Percentiles rank a stretch among this genome's conserved stretches.
Conservation (phyloP, 2,888 invertebrate species). For the Palloptera scutellata region DNA sequence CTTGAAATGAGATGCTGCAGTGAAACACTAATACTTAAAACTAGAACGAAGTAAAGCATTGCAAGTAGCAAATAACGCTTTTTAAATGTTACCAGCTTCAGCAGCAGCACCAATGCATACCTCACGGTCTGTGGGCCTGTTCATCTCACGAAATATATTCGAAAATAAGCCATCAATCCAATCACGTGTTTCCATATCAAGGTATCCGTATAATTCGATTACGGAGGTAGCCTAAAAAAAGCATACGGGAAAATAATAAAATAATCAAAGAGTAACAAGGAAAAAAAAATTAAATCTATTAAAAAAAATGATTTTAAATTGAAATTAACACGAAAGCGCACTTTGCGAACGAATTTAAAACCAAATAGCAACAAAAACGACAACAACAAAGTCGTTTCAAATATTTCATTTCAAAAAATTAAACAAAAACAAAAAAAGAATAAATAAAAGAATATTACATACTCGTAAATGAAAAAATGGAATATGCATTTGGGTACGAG, state of each 20-base stretch:
- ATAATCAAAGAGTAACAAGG: conserved; percentile 9
- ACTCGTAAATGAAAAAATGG: conserved; percentile 7
- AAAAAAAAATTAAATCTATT: conserved; percentile 5
- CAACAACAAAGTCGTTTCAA: no score
- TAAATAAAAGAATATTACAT: no score
- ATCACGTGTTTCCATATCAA: conserved; percentile 86
- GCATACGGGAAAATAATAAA: conserved; percentile 9
- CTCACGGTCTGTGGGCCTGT: conserved; percentile 71
- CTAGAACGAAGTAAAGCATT: no score
- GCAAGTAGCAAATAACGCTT: no score
- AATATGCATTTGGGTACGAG: conserved; percentile 10
- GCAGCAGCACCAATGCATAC: conserved; percentile 42
- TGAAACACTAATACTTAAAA: no score
- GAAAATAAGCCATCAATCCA: conserved; percentile 94
- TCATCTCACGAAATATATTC: conserved; percentile 90
- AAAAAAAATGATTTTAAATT: neutral
- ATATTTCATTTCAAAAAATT: no score
- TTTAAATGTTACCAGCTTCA: no score
- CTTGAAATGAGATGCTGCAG: no score
- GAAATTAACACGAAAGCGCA: conserved; percentile 10
- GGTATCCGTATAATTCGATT: conserved; percentile 85
- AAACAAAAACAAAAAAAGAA: no score
- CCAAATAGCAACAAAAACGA: no score
- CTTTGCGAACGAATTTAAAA: no score
- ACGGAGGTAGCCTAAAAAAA: conserved; percentile 79